Conservation (phyloP, 2,113 vertebrate genomes). For the Cathartes aura region DNA sequence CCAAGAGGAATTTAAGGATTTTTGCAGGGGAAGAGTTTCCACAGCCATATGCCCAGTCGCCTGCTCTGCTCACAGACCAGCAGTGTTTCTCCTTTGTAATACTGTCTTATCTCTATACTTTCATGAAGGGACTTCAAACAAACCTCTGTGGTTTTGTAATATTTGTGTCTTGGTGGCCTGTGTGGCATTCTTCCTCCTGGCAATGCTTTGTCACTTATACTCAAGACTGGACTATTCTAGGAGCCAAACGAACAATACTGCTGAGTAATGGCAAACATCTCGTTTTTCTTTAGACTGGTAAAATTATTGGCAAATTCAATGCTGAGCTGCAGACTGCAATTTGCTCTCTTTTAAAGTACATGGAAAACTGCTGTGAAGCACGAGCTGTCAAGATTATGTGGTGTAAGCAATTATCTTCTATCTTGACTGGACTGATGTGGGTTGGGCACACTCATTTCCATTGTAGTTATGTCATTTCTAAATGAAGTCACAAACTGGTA, state of each 20-base stretch:
- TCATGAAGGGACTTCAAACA: background rate
- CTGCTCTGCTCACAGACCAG: background rate
- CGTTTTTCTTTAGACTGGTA: background rate
- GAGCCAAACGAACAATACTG: background rate
- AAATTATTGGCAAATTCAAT: background rate
- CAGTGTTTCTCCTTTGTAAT: background rate
- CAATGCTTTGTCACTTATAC: background rate
- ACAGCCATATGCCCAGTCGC: background rate
- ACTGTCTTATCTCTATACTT: background rate
- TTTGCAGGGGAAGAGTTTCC: background rate
- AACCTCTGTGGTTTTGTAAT: background rate
- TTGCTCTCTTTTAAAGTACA: background rate
- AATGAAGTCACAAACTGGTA: background rate
- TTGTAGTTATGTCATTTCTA: background rate
- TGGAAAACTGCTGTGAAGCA: background rate
- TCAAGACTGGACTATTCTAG: background rate
- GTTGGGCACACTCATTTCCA: background rate
- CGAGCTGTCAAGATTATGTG: background rate
- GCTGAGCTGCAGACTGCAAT: background rate
- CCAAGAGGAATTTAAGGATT: background rate
- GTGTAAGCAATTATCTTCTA: background rate
- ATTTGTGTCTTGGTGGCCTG: background rate
- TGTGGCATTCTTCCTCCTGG: background rate
- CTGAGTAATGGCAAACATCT: background rate
- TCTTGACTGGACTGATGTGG: background rate